phyloP scores from a whole-genome alignment of 2,113 vertebrate genomes.

The Centropristis striata region DNA sequence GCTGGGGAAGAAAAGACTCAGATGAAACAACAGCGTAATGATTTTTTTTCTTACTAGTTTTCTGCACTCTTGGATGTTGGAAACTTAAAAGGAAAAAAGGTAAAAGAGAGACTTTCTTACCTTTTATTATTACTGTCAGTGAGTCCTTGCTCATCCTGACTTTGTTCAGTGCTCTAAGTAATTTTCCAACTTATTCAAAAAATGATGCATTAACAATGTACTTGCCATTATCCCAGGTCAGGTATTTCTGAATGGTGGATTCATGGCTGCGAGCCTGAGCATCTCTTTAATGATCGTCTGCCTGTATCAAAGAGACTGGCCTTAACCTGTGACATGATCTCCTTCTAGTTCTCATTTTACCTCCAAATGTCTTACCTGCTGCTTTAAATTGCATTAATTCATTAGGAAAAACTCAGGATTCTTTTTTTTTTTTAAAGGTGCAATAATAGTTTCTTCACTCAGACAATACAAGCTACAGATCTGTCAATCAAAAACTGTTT shows the following conservation, averaged over 20 bases:
- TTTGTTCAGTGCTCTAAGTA: slow-evolving; percentile 81
- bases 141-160: slow-evolving; percentile 71
- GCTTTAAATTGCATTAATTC: slow-evolving; percentile 66
- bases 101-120: slow-evolving; percentile 82
- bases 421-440: slow-evolving; percentile 1
- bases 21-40: slow-evolving; percentile 84
- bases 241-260: slow-evolving; percentile 76
- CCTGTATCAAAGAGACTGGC: slow-evolving; percentile 78
- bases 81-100: slow-evolving; percentile 81
- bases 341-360: slow-evolving; percentile 64
- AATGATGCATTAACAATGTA: slow-evolving; percentile 82
- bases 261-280: slow-evolving; percentile 71
- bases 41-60: slow-evolving; percentile 73
- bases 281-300: slow-evolving; percentile 82
- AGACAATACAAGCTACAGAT: slow-evolving; percentile 29
- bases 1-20: slow-evolving; percentile 77
- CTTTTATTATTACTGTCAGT: slow-evolving; percentile 82
- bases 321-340: slow-evolving; percentile 75
- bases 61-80: slow-evolving; percentile 77
- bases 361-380: slow-evolving; percentile 46
- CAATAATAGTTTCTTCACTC: slow-evolving; percentile 20
- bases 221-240: slow-evolving; percentile 80
- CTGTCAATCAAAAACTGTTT: slow-evolving; percentile 49
- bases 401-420: slow-evolving; percentile 53
- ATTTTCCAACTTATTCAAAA: slow-evolving; percentile 85